A percentile compares a stretch with the other conserved stretches of the same genome.
These are phyloP conservation scores for Bufo bufo DNA, from an alignment of 2,113 vertebrate species.

Conservation along the genomic window DNA sequence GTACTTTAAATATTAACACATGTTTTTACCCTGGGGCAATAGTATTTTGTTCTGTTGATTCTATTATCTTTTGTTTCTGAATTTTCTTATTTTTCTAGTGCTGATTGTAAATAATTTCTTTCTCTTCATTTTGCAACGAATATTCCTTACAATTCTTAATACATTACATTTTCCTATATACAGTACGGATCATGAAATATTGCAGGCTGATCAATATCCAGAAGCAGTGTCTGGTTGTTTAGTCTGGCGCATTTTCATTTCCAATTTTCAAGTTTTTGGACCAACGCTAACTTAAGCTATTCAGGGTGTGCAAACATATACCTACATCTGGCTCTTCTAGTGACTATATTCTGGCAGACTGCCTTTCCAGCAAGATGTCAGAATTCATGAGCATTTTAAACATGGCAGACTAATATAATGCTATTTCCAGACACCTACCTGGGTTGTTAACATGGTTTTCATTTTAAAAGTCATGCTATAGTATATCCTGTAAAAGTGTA, in stretches of 20 bases:
- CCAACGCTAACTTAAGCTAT: constrained; percentile 56
- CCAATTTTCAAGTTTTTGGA: constrained; percentile 59
- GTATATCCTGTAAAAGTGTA: not conserved
- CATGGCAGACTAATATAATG: constrained; percentile 11
- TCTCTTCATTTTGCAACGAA: not conserved
- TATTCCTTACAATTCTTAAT: not conserved
- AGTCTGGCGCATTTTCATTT: constrained; percentile 60
- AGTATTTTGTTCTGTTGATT: constrained; percentile 33
- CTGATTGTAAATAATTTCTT: not conserved
- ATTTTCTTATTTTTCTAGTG: not conserved
- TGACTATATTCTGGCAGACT: constrained; percentile 49
- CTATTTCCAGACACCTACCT: not conserved
- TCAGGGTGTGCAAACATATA: constrained; percentile 43
- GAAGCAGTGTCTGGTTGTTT: constrained; percentile 62
- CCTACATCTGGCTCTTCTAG: constrained; percentile 48
- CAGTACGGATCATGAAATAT: constrained; percentile 21
- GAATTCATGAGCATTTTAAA: constrained; percentile 60
- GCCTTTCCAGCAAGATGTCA: constrained; percentile 63
- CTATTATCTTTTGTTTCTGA: not conserved
- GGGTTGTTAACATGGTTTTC: not conserved
- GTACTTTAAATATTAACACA: constrained; percentile 30
- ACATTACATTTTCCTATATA: constrained; percentile 23
- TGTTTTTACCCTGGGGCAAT: constrained; percentile 44
- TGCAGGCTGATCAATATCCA: constrained; percentile 63
- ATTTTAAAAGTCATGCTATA: not conserved